A percentile compares a stretch with the other conserved stretches of the same genome.
Conservation (phyloP, 2,888 invertebrate species). For the Brassicogethes aeneus region DNA sequence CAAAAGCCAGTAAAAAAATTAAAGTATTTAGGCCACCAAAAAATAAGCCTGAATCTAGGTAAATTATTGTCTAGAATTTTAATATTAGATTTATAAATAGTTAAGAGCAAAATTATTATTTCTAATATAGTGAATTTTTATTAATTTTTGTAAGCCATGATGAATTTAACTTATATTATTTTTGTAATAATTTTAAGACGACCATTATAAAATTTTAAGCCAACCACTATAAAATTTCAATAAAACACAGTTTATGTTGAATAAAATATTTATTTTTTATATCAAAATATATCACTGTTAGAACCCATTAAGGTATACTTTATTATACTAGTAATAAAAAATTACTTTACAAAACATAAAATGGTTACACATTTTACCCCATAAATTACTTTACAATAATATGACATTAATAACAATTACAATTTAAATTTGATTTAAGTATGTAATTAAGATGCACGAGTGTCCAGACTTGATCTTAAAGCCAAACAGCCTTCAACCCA, state of each 20-base stretch:
- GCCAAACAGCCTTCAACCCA: conserved; percentile 95
- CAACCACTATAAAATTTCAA: no score
- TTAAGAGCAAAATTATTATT: no score
- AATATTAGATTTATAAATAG: no score
- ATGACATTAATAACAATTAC: conserved; percentile 14
- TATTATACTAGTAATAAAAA: conserved; percentile 34
- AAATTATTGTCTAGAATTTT: neutral
- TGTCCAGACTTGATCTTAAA: conserved; percentile 68
- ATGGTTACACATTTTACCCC: conserved; percentile 31
- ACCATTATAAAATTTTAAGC: no score
- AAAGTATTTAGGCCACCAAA: conserved; percentile 86
- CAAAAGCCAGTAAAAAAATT: conserved; percentile 69
- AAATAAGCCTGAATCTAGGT: conserved; percentile 88
- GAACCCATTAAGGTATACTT: conserved; percentile 33
- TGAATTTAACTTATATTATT: conserved; percentile 2
- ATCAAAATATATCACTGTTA: conserved; percentile 33
- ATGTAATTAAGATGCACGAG: conserved; percentile 34
- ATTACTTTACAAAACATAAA: conserved; percentile 31
- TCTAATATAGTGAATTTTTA: neutral
- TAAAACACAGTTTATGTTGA: neutral
- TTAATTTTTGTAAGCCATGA: neutral
- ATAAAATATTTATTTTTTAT: conserved; percentile 22
- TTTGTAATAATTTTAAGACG: conserved; percentile 1
- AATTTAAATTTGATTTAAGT: conserved; percentile 4
- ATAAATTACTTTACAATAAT: conserved; percentile 24